Evolutionary conservation across 2,888 invertebrate genomes (phyloP).

Genomic region (Euplagia quadripunctaria): DNA sequence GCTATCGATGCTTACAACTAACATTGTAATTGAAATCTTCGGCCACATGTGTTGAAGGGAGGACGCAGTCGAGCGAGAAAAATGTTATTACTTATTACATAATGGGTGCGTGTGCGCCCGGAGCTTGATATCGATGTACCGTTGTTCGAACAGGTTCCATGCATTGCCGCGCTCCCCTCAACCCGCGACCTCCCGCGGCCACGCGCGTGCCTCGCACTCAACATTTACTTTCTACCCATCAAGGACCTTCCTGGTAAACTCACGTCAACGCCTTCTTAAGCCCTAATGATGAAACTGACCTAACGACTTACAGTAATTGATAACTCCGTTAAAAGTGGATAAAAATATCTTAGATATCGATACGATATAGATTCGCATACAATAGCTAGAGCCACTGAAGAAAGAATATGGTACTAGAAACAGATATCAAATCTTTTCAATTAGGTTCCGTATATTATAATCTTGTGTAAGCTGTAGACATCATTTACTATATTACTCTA

Average conservation of each 20-base stretch:
- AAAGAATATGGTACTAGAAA: neutral
- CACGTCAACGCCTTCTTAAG: conserved; percentile 40
- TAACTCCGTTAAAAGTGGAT: neutral
- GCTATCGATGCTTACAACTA: conserved; percentile 32
- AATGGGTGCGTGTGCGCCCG: conserved; percentile 81
- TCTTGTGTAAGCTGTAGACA: neutral
- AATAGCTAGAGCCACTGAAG: no score
- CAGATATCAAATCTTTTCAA: neutral
- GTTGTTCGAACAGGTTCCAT: conserved; percentile 84
- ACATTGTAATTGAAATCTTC: conserved; percentile 45
- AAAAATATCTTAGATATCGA: neutral
- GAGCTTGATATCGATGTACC: conserved; percentile 78
- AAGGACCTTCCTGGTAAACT: conserved; percentile 78
- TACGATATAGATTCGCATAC: neutral
- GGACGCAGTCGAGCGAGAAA: conserved; percentile 75
- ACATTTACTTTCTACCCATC: conserved; percentile 86
- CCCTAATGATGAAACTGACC: conserved; percentile 11
- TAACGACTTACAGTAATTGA: neutral
- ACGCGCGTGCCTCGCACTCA: conserved; percentile 70
- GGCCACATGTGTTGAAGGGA: conserved; percentile 51
- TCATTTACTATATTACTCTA: no score
- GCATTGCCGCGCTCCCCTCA: conserved; percentile 57
- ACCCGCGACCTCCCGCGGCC: conserved; percentile 51
- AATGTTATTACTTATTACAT: conserved; percentile 85
- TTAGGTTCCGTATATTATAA: neutral